phyloP scores from a whole-genome alignment of 2,888 invertebrate species.

The Rhamnusium bicolor region DNA sequence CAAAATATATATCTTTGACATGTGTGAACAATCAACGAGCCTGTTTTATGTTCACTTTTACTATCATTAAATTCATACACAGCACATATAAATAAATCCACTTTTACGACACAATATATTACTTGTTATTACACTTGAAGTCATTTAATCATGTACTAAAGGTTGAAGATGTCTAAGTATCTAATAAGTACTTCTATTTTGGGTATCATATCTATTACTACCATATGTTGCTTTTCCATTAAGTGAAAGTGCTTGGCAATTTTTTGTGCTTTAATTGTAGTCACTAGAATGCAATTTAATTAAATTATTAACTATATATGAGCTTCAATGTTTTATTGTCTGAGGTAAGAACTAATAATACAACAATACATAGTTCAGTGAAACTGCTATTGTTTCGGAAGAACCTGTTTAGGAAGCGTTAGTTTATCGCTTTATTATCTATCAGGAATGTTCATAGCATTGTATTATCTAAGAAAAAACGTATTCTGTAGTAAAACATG shows the following conservation, averaged over 20 bases:
- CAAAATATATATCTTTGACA: no score
- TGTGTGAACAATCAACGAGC: no score
- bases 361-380: neutral
- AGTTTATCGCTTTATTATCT: neutral
- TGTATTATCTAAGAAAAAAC: neutral
- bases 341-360: neutral
- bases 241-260: neutral
- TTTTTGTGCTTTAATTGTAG: neutral
- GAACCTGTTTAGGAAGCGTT: neutral
- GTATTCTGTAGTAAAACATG: no score
- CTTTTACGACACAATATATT: neutral
- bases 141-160: neutral
- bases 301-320: neutral
- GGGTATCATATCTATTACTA: neutral
- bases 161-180: neutral
- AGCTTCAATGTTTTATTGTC: no score
- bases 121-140: neutral
- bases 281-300: neutral
- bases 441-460: neutral
- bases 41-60: neutral
- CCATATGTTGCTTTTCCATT: neutral
- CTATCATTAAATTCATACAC: neutral
- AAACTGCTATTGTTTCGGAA: neutral
- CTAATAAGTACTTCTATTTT: neutral
- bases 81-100: no score